Base-by-base conservation (phyloP, 1,140 invertebrate genomes). In the Brachionus calyciflorus region DNA sequence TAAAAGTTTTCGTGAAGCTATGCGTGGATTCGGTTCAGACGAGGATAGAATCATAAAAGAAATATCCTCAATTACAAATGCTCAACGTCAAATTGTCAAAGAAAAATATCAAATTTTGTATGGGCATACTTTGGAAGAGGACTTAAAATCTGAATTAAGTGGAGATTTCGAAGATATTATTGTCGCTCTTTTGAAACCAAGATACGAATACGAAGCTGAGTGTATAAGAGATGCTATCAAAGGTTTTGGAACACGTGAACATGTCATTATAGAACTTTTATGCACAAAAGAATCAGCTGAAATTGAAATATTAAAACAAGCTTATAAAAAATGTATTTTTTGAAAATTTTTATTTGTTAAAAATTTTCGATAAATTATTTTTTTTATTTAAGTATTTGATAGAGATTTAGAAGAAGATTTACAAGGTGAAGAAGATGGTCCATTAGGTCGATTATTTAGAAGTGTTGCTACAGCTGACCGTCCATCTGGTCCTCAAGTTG, bases 131-230 rank as follows among this genome's bases (percentile, higher is more conserved):
- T 84, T 96, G 77, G 86, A 91, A 53, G 90, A 89, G 77, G 91
- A 94, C 80, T 82, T 96, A 76, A 93, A 93, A 82, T 90, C 90
- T 78, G 93, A 94, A 85, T 83, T 94, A 26, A 89, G 90, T 53
- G 93, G 93, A 2, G 91, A 93, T 83, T 90, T 95, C 77, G 91
- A 93, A 84, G 91, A 93, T 82, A 89, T 93, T 14, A 90, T 92
- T 77, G 81, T 93, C 6, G 91, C 91, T 9, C 86, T 94, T 33
- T 91, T 94, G 90, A 92, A 78, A 46, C 80, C 83, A 30, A 81
- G 82, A 14, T 78, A 81, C 57, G 81, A 82, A 63, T 83, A 81
- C 69, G 78, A 85, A 30, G 82, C 82, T 9, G 80, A 84, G 33
- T 80, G 80, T 69, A 69, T 86, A 14, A 80, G 83, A 48, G 78